phyloP scores from a whole-genome alignment of 2,888 invertebrate genomes.

The Hipparchia sbordonii region DNA sequence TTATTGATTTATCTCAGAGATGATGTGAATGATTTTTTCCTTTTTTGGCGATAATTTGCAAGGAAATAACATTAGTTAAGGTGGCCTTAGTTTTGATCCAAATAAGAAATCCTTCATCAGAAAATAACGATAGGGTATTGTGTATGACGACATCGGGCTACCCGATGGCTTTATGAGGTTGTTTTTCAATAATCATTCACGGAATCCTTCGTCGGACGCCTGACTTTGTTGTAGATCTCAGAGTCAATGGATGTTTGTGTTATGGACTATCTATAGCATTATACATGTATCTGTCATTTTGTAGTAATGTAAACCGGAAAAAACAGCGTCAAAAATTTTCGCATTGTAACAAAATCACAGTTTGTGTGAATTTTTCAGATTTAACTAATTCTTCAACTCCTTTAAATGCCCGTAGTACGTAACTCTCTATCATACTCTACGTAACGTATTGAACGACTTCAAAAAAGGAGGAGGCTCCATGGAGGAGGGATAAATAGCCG shows the following conservation, averaged over 20 bases:
- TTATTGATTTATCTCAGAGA: too few species aligned
- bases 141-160: slow-evolving; percentile 53
- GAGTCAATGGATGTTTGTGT: background rate
- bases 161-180: slow-evolving; percentile 53
- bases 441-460: too few species aligned
- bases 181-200: slow-evolving; percentile 75
- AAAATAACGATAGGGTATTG: slow-evolving; percentile 55
- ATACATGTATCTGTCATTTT: background rate
- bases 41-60: background rate
- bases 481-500: too few species aligned
- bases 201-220: slow-evolving; percentile 62
- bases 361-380: too few species aligned
- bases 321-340: too few species aligned
- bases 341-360: too few species aligned
- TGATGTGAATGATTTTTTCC: background rate
- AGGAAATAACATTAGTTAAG: slow-evolving; percentile 19
- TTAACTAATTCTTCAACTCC: too few species aligned
- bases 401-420: too few species aligned
- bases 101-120: slow-evolving; percentile 59
- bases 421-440: too few species aligned
- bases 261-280: background rate
- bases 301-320: too few species aligned
- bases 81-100: slow-evolving; percentile 50
- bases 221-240: slow-evolving; percentile 49
- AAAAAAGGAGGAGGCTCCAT: too few species aligned